Evolutionary conservation across 2,888 invertebrate species (phyloP), one percentile per base, ranked within the genome.

Genomic region (Dryococelus australis): DNA sequence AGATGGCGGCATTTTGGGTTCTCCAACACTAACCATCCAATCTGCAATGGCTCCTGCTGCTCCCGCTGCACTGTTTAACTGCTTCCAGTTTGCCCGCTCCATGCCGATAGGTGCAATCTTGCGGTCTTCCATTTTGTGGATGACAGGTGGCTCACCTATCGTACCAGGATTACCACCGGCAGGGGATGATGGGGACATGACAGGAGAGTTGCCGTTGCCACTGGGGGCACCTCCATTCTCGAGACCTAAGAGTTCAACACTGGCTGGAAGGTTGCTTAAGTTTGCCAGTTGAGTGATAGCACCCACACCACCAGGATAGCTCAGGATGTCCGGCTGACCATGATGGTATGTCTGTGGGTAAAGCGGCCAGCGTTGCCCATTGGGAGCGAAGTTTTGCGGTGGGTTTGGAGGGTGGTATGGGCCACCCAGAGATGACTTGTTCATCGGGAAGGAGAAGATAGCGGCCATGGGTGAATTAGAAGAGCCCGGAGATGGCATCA

Each of bases 11-110:
- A 89, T 87, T 47, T 89, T 89, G 85, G 92, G 92, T 43, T 93
- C 92, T 27, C 85, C 87, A 26, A 80, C 86, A 79, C 85, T 92
- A 53, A 92, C 90, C 91, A 93, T 92, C 94, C 93, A 94, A 88
- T 92, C 92, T 12, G 91, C 91, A 3, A 91, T 91, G 0, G 92
- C 91, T 24, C 91, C 92, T 88, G 91, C 91, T 9, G 85, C 85
- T 47, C 87, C 81, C 26, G 88, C 86, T 78, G 86, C 87, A n/a
- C 85, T 86, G 51, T 86, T 87, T 24, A 92, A 92, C 90, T 93
- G 94, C 91, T 96, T 96, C 94, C 96, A 95, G 47, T 87, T 88
- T 78, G 96, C 95, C 8, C 96, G 93, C 79, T 87, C 87, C n/a
- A 86, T 87, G 24, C 87, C 87, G 80, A 88, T 88, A 10, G 91